Evolutionary conservation across 1,140 invertebrate species (phyloP).

Genomic region (Drosophila trapezifrons): DNA sequence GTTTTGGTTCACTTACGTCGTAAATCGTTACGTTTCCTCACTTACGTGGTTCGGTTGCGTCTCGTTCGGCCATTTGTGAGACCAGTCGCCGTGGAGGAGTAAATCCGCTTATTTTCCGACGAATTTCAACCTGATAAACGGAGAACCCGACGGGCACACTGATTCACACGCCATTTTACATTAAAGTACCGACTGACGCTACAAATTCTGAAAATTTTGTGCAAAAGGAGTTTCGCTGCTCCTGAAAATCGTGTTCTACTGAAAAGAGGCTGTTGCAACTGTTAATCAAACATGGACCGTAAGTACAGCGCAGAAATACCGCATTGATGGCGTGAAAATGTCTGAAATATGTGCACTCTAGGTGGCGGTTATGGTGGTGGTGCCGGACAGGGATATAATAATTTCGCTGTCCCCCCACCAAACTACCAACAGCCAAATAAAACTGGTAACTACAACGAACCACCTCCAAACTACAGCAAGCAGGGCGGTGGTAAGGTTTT

Average conservation of each 20-base stretch:
- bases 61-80: too few species aligned
- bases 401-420: conserved; percentile 81
- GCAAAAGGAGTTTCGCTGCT: conserved; percentile 14
- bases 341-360: conserved; percentile 41
- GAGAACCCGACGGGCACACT: too few species aligned
- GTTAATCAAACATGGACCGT: conserved; percentile 62
- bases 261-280: conserved; percentile 10
- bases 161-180: conserved; percentile 68
- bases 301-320: conserved; percentile 35
- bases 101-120: too few species aligned
- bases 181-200: conserved; percentile 52
- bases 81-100: too few species aligned
- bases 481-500: conserved; percentile 66
- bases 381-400: conserved; percentile 78
- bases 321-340: conserved; percentile 15
- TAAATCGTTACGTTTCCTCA: too few species aligned
- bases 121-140: too few species aligned
- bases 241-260: conserved; percentile 15
- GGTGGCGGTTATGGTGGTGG: conserved; percentile 76
- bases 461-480: conserved; percentile 80
- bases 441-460: conserved; percentile 76
- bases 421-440: conserved; percentile 81
- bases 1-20: too few species aligned
- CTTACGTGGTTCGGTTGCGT: too few species aligned
- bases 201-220: conserved; percentile 6